Evolutionary conservation across 2,888 invertebrate species (phyloP).

Genomic region (Drosophila suboccidentalis): DNA sequence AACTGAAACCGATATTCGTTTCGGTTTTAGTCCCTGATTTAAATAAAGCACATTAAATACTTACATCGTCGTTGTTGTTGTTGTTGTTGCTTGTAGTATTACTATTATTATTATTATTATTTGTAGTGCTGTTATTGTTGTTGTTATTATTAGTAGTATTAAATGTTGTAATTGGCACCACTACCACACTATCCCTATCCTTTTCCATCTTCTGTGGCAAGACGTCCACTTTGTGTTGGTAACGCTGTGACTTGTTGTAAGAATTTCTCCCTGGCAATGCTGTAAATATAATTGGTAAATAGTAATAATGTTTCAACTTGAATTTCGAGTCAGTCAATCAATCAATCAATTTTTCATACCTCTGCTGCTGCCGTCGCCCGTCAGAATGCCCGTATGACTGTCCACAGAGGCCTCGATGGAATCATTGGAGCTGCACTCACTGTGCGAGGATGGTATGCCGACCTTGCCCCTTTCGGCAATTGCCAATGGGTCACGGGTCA

Average conservation of each 20-base stretch:
- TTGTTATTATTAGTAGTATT: conserved; percentile 57
- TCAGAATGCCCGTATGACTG: conserved; percentile 84
- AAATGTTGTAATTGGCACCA: conserved; percentile 87
- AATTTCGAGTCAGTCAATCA: no score
- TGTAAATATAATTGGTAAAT: conserved; percentile 16
- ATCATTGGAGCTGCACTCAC: conserved; percentile 86
- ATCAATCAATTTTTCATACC: conserved; percentile 80
- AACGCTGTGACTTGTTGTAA: conserved; percentile 87
- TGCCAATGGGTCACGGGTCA: conserved; percentile 85
- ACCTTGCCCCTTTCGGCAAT: conserved; percentile 86
- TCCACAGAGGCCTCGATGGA: conserved; percentile 85
- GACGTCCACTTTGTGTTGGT: conserved; percentile 72
- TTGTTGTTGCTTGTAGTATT: conserved; percentile 84
- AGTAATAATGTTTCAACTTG: conserved; percentile 4
- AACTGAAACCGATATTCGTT: no score
- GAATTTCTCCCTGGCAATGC: conserved; percentile 87
- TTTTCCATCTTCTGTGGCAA: conserved; percentile 61
- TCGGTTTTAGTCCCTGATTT: no score
- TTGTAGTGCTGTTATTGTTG: conserved; percentile 86
- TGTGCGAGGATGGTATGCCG: conserved; percentile 85
- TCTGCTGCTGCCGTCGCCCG: conserved; percentile 83
- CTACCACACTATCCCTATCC: conserved; percentile 83
- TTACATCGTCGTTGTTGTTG: conserved; percentile 91
- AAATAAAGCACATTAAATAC: no score
- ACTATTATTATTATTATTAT: conserved; percentile 86